These are phyloP conservation scores for Anastrepha ludens DNA, from an alignment of 1,140 invertebrate species.

Conservation along the genomic window DNA sequence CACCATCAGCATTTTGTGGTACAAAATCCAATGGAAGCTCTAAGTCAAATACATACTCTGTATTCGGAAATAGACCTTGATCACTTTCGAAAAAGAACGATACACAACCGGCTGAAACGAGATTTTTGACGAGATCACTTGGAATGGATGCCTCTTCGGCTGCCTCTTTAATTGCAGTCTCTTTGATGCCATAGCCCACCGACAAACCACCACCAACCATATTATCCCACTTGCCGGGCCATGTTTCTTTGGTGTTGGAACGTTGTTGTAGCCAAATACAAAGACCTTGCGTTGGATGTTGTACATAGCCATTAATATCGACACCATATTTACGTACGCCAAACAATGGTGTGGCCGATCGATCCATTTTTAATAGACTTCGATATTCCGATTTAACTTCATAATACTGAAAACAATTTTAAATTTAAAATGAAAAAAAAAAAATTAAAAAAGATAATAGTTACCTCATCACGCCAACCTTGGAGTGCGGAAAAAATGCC, in stretches of 20 bases:
- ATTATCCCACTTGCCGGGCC: conserved; percentile 96
- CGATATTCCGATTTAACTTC: conserved; percentile 84
- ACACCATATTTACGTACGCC: conserved; percentile 95
- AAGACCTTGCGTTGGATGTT: conserved; percentile 86
- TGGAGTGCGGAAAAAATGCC: conserved; percentile 81
- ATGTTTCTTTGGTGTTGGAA: conserved; percentile 93
- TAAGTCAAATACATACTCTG: conserved; percentile 95
- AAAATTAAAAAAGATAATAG: background rate
- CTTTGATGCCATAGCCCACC: conserved; percentile 88
- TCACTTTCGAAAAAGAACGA: conserved; percentile 95
- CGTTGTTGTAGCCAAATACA: conserved; percentile 95
- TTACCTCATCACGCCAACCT: conserved; percentile 92
- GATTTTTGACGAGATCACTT: conserved; percentile 81
- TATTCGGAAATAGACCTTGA: conserved; percentile 93
- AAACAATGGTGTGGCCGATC: conserved; percentile 93
- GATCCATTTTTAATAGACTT: conserved; percentile 91
- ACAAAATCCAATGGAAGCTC: conserved; percentile 92
- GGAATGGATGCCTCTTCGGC: conserved; percentile 94
- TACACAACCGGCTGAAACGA: conserved; percentile 88
- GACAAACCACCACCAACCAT: conserved; percentile 95
- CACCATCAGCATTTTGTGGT: conserved; percentile 93
- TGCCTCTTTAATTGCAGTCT: conserved; percentile 94
- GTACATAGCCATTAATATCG: conserved; percentile 94
- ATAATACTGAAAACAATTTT: conserved; percentile 80
- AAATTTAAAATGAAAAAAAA: conserved; percentile 32